Evolutionary conservation across 2,797 vertebrate species (phyloP).

Genomic region (Eremophila alpestris): DNA sequence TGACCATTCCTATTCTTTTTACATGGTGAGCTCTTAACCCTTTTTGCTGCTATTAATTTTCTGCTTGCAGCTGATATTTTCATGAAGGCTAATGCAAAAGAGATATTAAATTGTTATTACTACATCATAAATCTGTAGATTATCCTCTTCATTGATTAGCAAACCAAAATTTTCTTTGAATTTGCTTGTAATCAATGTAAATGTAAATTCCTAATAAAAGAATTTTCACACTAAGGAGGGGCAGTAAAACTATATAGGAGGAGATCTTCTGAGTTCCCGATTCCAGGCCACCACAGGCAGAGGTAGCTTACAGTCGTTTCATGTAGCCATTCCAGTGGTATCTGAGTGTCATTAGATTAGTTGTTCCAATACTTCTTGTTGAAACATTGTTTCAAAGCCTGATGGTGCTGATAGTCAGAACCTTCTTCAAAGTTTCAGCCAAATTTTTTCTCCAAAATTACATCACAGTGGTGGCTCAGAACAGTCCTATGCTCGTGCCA

Average conservation of each 20-base stretch:
- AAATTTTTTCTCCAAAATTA: not conserved
- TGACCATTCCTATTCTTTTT: conserved; percentile 25
- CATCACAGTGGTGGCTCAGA: not conserved
- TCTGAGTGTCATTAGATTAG: not conserved
- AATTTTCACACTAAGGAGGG: not conserved
- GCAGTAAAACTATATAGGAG: not conserved
- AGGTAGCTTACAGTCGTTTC: not conserved
- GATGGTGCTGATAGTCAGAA: not conserved
- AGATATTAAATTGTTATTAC: not conserved
- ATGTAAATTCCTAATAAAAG: not conserved
- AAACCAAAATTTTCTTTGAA: not conserved
- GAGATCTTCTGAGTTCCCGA: not conserved
- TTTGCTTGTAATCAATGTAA: not conserved
- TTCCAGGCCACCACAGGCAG: not conserved
- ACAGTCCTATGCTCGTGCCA: not conserved
- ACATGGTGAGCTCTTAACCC: not conserved
- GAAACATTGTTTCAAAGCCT: not conserved
- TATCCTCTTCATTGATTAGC: not conserved
- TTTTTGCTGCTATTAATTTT: not conserved
- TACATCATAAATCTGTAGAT: not conserved
- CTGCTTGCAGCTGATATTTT: conserved; percentile 1
- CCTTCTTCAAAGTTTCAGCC: not conserved
- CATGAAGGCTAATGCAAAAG: not conserved
- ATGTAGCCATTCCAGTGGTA: not conserved
- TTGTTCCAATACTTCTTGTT: not conserved